These are phyloP conservation scores for Batillaria attramentaria DNA, from an alignment of 1,140 invertebrate species.

Conservation along the genomic window DNA sequence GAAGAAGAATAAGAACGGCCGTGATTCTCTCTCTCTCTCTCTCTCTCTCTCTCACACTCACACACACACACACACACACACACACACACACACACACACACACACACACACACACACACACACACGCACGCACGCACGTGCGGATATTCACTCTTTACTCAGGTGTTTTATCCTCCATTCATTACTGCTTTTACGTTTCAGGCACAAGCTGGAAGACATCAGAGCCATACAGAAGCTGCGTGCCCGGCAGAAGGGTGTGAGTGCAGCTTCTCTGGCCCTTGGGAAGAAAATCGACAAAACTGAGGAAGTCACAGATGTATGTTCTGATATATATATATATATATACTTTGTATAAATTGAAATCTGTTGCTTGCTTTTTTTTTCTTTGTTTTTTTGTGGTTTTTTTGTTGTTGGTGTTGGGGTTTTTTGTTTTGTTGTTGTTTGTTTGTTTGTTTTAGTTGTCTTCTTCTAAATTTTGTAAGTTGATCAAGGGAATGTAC, in stretches of 20 bases:
- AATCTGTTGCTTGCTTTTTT: slow-evolving; percentile 32
- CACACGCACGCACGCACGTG: not conserved
- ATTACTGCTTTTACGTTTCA: too few relatives aligned
- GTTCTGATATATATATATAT: not conserved
- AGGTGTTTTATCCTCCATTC: not conserved
- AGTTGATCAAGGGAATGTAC: not conserved
- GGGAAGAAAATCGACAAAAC: slow-evolving; percentile 84
- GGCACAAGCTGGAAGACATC: slow-evolving; percentile 80
- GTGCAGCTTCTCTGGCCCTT: slow-evolving; percentile 83
- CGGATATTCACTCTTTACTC: not conserved
- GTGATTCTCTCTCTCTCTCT: not conserved
- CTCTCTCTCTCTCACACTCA: not conserved
- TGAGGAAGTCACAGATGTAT: slow-evolving; percentile 75
- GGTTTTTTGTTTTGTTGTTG: not conserved
- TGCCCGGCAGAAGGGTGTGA: slow-evolving; percentile 87
- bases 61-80: not conserved
- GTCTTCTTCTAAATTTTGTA: not conserved
- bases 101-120: not conserved
- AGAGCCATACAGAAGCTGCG: slow-evolving; percentile 89
- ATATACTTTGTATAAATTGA: not conserved
- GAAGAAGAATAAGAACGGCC: not conserved
- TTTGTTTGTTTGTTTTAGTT: not conserved
- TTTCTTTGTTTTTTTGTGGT: not conserved
- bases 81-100: not conserved
- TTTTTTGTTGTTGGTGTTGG: not conserved